Evolutionary conservation across 2,113 vertebrate species (phyloP).

Genomic region (Pelobates fuscus): DNA sequence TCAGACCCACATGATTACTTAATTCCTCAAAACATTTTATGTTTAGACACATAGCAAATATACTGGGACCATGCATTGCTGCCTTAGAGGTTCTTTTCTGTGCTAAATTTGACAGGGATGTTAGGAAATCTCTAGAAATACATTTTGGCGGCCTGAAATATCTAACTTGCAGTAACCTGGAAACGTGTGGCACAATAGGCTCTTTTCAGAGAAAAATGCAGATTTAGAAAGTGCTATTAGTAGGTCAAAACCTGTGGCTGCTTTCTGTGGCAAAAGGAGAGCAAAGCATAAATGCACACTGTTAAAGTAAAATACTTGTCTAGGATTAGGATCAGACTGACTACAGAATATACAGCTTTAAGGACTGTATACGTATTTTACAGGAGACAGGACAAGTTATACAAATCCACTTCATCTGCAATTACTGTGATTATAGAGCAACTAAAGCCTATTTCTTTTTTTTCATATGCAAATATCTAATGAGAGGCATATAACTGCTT

Average conservation of each 20-base stretch:
- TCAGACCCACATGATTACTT: not conserved
- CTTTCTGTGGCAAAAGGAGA: not conserved
- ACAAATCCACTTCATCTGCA: no score
- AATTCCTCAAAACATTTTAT: no score
- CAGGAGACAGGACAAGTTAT: no score
- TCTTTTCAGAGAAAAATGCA: slow-evolving; percentile 4
- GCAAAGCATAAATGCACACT: not conserved
- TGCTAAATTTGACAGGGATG: not conserved
- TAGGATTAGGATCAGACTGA: not conserved
- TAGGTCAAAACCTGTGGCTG: not conserved
- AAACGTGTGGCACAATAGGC: slow-evolving; percentile 11
- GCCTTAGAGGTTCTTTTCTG: not conserved
- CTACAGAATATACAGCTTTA: no score
- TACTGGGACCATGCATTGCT: no score
- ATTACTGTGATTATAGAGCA: no score
- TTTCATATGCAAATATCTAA: no score
- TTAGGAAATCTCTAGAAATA: not conserved
- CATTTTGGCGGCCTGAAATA: not conserved
- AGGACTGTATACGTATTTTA: no score
- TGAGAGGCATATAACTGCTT: no score
- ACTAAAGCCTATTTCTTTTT: no score
- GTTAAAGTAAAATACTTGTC: not conserved
- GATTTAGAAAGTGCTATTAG: slow-evolving; percentile 4
- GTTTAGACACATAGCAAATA: no score
- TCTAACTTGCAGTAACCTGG: slow-evolving; percentile 2